Percentiles rank a stretch among this genome's conserved stretches.
Conservation (phyloP, 2,888 invertebrate genomes). For the Eurytoma californica region DNA sequence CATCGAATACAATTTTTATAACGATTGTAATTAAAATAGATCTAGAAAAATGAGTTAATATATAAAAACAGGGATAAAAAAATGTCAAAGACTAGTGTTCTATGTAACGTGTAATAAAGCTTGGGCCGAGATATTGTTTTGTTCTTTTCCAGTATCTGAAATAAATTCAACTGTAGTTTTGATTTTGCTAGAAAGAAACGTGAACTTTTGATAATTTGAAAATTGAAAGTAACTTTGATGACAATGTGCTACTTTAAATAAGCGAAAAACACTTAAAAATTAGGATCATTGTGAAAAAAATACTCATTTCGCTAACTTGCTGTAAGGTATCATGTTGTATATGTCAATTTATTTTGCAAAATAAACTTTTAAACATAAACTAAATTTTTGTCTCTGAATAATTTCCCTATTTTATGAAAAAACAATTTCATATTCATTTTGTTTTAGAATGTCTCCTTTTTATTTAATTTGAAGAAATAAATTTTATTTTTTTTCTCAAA, state of each 20-base stretch:
- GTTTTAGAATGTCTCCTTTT: too few species aligned
- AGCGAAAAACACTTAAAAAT: constrained; percentile 46
- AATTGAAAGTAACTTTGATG: constrained; percentile 65
- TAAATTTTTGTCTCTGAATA: background rate
- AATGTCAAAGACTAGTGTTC: constrained; percentile 31
- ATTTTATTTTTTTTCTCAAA: too few species aligned
- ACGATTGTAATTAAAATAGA: constrained; percentile 36
- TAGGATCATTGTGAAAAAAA: constrained; percentile 60
- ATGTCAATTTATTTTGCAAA: constrained; percentile 74
- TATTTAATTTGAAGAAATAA: too few species aligned
- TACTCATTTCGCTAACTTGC: constrained; percentile 66
- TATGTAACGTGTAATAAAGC: constrained; percentile 42
- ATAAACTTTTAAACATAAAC: constrained; percentile 63
- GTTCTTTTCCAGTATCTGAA: background rate
- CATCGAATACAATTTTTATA: constrained; percentile 50
- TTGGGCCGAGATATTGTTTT: constrained; percentile 22
- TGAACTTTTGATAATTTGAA: constrained; percentile 57
- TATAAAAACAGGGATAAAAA: constrained; percentile 35
- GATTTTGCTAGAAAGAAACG: constrained; percentile 10
- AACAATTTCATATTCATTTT: too few species aligned
- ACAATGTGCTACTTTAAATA: constrained; percentile 58
- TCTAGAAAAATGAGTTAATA: constrained; percentile 35
- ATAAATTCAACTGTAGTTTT: constrained; percentile 17
- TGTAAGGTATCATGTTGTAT: constrained; percentile 69
- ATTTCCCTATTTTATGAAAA: too few species aligned